A percentile compares a stretch with the other conserved stretches of the same genome.
These are phyloP conservation scores for Chionis minor DNA, from an alignment of 2,113 vertebrate genomes.

Conservation along the genomic window DNA sequence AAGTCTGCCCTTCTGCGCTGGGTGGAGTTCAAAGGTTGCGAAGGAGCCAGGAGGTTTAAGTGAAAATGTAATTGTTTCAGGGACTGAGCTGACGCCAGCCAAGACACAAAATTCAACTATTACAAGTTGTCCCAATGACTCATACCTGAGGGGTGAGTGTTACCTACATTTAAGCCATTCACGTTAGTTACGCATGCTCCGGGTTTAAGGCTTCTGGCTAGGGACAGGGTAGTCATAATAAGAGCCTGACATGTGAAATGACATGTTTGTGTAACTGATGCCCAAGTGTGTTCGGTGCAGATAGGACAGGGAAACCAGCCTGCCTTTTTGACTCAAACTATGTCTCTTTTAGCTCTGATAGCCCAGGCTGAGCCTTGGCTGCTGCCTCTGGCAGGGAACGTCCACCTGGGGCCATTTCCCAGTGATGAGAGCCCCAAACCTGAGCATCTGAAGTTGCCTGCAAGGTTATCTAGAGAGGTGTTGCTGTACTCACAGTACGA, in stretches of 20 bases:
- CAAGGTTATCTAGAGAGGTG: neutral
- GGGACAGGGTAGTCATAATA: neutral
- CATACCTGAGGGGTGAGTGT: neutral
- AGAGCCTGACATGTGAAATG: neutral
- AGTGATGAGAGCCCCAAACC: neutral
- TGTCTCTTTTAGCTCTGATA: accelerated
- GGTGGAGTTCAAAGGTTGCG: neutral
- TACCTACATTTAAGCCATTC: neutral
- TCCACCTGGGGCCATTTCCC: neutral
- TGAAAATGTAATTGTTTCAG: slow-evolving; percentile 28
- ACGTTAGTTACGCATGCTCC: neutral
- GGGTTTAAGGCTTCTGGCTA: neutral
- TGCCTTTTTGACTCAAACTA: neutral
- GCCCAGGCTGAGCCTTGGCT: neutral
- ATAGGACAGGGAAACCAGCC: neutral
- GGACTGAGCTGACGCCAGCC: neutral
- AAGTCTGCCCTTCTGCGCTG: neutral
- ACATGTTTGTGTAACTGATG: neutral
- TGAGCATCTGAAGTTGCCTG: neutral
- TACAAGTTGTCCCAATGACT: neutral
- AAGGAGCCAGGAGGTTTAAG: neutral
- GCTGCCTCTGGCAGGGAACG: neutral
- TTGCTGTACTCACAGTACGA: neutral
- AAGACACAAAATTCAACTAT: neutral
- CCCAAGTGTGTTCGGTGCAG: neutral